Conservation (phyloP, 2,113 vertebrate genomes). For the Leucopsar rothschildi region DNA sequence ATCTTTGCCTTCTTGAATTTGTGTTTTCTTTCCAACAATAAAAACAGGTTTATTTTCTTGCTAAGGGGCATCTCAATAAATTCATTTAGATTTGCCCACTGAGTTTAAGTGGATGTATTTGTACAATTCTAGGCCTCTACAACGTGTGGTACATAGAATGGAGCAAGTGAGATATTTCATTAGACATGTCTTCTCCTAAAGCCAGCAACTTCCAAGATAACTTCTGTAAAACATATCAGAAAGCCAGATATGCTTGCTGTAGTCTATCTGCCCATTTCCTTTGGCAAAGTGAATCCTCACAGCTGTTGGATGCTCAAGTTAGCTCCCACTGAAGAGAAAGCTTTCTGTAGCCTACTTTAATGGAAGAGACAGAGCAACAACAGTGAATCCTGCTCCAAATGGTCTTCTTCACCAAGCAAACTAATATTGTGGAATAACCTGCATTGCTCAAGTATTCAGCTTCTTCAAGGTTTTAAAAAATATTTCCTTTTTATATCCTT, state of each 20-base stretch:
- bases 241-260: background rate
- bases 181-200: background rate
- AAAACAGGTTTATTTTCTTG: background rate
- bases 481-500: background rate
- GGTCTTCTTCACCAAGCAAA: background rate
- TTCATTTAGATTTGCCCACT: background rate
- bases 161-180: background rate
- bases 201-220: background rate
- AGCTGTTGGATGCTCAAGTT: background rate
- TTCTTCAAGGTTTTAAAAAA: background rate
- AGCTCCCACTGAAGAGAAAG: background rate
- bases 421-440: background rate
- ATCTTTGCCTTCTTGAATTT: background rate
- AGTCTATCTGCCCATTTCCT: background rate
- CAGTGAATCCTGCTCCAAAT: background rate
- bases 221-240: background rate
- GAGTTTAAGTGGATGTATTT: background rate
- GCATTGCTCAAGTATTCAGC: background rate
- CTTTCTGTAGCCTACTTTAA: background rate
- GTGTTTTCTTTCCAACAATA: background rate
- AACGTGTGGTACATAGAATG: rapidly evolving
- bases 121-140: background rate
- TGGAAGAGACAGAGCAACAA: background rate
- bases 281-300: background rate
- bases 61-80: background rate